phyloP scores from a whole-genome alignment of 2,888 invertebrate species.

The Ormyrus nitidulus region DNA sequence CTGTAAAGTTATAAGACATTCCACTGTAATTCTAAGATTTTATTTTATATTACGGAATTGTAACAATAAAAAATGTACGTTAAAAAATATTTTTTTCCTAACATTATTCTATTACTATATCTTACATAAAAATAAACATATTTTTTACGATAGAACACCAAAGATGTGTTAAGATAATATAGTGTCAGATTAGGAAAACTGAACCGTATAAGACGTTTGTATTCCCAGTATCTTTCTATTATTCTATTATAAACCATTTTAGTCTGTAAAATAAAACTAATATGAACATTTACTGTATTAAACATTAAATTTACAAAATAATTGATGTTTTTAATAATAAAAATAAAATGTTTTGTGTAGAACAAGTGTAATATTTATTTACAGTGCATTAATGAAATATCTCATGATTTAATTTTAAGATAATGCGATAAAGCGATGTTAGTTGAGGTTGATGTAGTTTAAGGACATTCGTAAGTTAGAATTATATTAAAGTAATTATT shows the following conservation, averaged over 20 bases:
- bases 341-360: background rate
- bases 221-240: constrained; percentile 23
- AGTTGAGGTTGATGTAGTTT: too few species aligned
- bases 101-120: background rate
- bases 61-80: background rate
- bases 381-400: too few species aligned
- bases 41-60: too few species aligned
- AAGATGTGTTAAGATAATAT: constrained; percentile 23
- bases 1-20: too few species aligned
- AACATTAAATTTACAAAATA: constrained; percentile 33
- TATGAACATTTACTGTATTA: constrained; percentile 11
- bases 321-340: constrained; percentile 36
- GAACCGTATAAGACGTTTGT: constrained; percentile 18
- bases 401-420: too few species aligned
- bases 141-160: constrained; percentile 41
- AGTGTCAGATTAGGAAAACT: constrained; percentile 14
- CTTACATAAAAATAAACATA: constrained; percentile 21
- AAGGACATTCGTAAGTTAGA: too few species aligned
- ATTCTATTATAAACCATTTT: constrained; percentile 22
- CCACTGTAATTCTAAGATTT: background rate
- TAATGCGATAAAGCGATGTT: too few species aligned
- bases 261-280: constrained; percentile 30
- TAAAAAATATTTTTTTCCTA: background rate
- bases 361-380: too few species aligned
- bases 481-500: background rate